Evolutionary conservation across 2,888 invertebrate species (phyloP).

Genomic region (Hoplodrina ambigua): DNA sequence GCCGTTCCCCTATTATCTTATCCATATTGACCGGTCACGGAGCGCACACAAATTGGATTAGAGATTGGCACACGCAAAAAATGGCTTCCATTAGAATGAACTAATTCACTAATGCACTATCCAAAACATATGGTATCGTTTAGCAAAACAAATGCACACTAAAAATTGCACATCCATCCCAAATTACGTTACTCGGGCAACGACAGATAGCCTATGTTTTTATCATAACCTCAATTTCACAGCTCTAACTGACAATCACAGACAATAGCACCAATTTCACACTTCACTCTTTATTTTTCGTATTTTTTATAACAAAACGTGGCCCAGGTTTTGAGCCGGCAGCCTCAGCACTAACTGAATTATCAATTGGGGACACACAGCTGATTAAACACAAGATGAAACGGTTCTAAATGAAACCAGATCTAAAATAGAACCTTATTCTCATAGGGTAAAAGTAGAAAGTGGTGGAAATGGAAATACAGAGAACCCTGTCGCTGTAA

Average conservation of each 20-base stretch:
- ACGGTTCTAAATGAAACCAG: constrained; percentile 73
- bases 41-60: constrained; percentile 75
- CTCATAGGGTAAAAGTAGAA: constrained; percentile 73
- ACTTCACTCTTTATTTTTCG: constrained; percentile 47
- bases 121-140: constrained; percentile 54
- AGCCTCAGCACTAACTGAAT: constrained; percentile 84
- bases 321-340: constrained; percentile 77
- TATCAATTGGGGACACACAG: constrained; percentile 87
- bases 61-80: constrained; percentile 57
- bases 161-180: constrained; percentile 60
- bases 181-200: constrained; percentile 51
- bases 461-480: constrained; percentile 64
- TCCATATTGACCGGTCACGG: constrained; percentile 67
- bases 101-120: constrained; percentile 42
- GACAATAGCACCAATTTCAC: constrained; percentile 60
- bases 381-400: constrained; percentile 84
- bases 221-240: constrained; percentile 54
- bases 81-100: constrained; percentile 62
- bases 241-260: constrained; percentile 57
- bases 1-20: constrained; percentile 56
- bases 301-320: constrained; percentile 60
- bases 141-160: constrained; percentile 70
- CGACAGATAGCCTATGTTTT: constrained; percentile 52
- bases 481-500: constrained; percentile 75
- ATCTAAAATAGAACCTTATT: constrained; percentile 78